Conservation (phyloP, 2,888 invertebrate species). For the Dolomedes plantarius region DNA sequence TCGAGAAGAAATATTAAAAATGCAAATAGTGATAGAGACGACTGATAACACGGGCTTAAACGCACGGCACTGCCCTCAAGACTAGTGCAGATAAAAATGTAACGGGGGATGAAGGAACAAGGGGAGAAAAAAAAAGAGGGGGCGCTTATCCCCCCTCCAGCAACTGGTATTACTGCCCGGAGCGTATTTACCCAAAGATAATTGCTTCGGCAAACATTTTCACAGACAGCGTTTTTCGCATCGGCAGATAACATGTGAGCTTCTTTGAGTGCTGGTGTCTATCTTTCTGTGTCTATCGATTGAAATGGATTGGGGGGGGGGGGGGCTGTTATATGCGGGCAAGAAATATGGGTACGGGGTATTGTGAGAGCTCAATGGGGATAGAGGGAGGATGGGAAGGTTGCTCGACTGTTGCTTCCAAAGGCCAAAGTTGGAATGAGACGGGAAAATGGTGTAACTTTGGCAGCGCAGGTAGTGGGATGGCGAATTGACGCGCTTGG, state of each 20-base stretch:
- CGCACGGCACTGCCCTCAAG: slow-evolving; percentile 41
- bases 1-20: slow-evolving; percentile 61
- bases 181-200: slow-evolving; percentile 67
- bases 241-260: slow-evolving; percentile 66
- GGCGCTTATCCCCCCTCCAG: slow-evolving; percentile 38
- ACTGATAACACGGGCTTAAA: slow-evolving; percentile 37
- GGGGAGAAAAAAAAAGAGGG: slow-evolving; percentile 17
- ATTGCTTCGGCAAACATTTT: slow-evolving; percentile 71
- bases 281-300: slow-evolving; percentile 54
- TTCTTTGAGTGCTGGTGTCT: slow-evolving; percentile 32
- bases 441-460: too few species aligned
- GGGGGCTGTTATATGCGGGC: slow-evolving; percentile 30
- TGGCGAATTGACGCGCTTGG: too few species aligned
- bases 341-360: slow-evolving; percentile 27
- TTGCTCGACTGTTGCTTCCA: background rate
- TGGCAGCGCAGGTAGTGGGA: too few species aligned
- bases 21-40: slow-evolving; percentile 60
- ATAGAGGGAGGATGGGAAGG: background rate
- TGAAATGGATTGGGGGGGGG: slow-evolving; percentile 25
- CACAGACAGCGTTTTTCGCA: slow-evolving; percentile 69
- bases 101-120: slow-evolving; percentile 23
- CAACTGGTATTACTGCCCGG: slow-evolving; percentile 62
- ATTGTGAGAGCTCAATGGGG: slow-evolving; percentile 1
- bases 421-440: too few species aligned
- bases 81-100: slow-evolving; percentile 48